Conservation (phyloP, 1,140 invertebrate genomes). For the Drosophila arawakana region DNA sequence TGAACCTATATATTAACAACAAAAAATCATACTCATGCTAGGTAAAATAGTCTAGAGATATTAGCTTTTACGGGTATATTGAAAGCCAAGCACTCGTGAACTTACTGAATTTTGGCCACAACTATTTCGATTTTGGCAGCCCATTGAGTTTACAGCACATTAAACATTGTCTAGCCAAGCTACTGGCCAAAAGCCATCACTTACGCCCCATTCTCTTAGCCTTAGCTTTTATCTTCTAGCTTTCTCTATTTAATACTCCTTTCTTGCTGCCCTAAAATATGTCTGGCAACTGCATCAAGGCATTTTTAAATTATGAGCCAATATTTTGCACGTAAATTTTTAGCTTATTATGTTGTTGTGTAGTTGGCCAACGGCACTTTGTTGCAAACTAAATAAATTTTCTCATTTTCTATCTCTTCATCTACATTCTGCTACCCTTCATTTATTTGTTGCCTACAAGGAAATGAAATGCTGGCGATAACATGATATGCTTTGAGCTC, state of each 20-base stretch:
- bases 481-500: constrained; percentile 14
- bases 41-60: too few species aligned
- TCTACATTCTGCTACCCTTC: too few species aligned
- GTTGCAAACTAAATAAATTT: background rate
- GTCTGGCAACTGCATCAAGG: background rate
- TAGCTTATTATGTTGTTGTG: background rate
- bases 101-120: background rate
- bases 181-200: background rate
- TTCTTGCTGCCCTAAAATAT: background rate
- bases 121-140: constrained; percentile 59
- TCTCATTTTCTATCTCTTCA: background rate
- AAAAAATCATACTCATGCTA: too few species aligned
- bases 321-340: constrained; percentile 10
- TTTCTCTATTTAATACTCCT: background rate
- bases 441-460: background rate
- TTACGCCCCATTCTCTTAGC: background rate
- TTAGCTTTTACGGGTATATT: background rate
- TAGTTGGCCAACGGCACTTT: background rate
- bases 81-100: constrained; percentile 17
- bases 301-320: background rate
- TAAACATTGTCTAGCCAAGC: constrained; percentile 39
- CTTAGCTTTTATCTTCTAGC: background rate
- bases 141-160: constrained; percentile 54
- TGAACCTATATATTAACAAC: too few species aligned
- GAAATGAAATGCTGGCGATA: constrained; percentile 24